A percentile compares a stretch with the other conserved stretches of the same genome.
Conservation (phyloP, 2,888 invertebrate species). For the Parapristionchus giblindavisi region DNA sequence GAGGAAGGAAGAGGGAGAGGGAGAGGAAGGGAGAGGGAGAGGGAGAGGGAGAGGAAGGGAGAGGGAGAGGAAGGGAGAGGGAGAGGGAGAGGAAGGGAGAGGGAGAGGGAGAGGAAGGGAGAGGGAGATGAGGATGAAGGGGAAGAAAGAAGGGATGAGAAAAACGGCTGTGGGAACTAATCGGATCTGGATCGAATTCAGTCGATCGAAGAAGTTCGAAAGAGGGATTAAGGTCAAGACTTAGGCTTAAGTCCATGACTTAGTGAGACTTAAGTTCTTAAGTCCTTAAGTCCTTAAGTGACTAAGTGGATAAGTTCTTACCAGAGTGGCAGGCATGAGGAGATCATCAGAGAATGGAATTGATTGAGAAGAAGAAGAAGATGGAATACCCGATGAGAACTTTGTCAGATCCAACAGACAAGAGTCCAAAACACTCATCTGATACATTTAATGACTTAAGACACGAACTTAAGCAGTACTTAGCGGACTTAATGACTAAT, state of each 20-base stretch:
- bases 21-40: background rate
- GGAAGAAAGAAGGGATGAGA: slow-evolving; percentile 2
- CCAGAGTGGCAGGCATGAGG: slow-evolving; percentile 1
- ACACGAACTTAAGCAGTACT: background rate
- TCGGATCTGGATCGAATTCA: background rate
- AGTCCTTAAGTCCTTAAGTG: too few relatives aligned
- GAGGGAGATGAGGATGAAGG: background rate
- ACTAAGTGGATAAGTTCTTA: too few relatives aligned
- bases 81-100: too few relatives aligned
- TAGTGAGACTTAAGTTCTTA: background rate
- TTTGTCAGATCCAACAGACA: slow-evolving; percentile 29
- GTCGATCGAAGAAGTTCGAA: too few relatives aligned
- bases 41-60: background rate
- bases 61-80: background rate
- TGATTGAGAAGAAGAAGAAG: background rate
- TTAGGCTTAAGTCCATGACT: background rate
- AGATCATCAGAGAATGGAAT: slow-evolving; percentile 14
- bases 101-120: too few relatives aligned
- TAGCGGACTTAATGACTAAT: background rate
- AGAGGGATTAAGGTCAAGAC: background rate
- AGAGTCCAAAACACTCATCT: slow-evolving; percentile 24
- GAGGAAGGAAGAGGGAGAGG: background rate
- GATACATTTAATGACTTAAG: background rate
- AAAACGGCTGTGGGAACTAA: background rate
- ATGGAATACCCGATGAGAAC: background rate